These are phyloP conservation scores for Misgurnus anguillicaudatus DNA, from an alignment of 2,113 vertebrate genomes.

Conservation along the genomic window DNA sequence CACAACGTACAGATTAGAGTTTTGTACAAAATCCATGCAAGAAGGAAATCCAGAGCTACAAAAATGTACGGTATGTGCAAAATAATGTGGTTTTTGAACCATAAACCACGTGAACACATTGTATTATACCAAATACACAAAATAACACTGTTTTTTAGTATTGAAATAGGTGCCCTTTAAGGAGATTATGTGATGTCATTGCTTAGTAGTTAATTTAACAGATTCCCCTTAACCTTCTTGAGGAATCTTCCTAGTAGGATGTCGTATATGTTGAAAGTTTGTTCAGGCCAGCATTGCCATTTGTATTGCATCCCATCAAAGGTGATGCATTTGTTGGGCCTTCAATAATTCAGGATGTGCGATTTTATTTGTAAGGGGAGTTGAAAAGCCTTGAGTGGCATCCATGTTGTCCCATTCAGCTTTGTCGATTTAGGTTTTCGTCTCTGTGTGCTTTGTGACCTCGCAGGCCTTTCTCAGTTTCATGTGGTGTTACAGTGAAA, in stretches of 20 bases:
- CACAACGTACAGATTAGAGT: too few relatives aligned
- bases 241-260: background rate
- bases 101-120: too few relatives aligned
- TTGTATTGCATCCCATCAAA: background rate
- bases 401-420: constrained; percentile 58
- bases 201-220: background rate
- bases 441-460: constrained; percentile 52
- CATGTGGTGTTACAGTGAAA: background rate
- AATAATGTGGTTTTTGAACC: too few relatives aligned
- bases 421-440: constrained; percentile 61
- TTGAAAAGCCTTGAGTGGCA: constrained; percentile 66
- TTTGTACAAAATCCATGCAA: too few relatives aligned
- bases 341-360: constrained; percentile 70
- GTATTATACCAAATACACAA: too few relatives aligned
- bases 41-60: too few relatives aligned
- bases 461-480: constrained; percentile 29
- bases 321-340: constrained; percentile 57
- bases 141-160: too few relatives aligned
- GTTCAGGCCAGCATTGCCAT: background rate
- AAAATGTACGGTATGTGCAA: too few relatives aligned
- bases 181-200: background rate
- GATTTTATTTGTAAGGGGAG: constrained; percentile 65
- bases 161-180: too few relatives aligned
- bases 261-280: background rate
- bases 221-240: background rate